Conservation (phyloP, 2,888 invertebrate species). For the Luffia ferchaultella region DNA sequence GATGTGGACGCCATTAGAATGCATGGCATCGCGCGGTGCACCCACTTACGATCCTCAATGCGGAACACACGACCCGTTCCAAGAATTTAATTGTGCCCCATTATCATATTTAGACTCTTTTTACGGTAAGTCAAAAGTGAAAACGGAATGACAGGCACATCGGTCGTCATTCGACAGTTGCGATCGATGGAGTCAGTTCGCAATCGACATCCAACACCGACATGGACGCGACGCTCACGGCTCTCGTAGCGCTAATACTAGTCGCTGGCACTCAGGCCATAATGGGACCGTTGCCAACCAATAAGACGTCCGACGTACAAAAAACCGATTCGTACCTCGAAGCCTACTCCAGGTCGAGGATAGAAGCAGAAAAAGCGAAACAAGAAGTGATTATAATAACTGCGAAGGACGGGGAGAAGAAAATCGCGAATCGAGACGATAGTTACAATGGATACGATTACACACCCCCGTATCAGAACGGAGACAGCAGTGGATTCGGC, state of each 20-base stretch:
- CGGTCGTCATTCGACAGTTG: conserved; percentile 54
- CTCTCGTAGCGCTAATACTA: conserved; percentile 30
- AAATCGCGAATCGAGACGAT: conserved; percentile 53
- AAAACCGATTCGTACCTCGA: conserved; percentile 71
- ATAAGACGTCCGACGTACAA: conserved; percentile 28
- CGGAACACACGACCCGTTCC: conserved; percentile 54
- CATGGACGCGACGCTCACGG: conserved; percentile 31
- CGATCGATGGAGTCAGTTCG: conserved; percentile 57
- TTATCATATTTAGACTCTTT: conserved; percentile 66
- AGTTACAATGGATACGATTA: conserved; percentile 52
- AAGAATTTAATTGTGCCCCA: conserved; percentile 66
- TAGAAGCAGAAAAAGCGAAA: conserved; percentile 51
- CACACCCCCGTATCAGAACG: conserved; percentile 35
- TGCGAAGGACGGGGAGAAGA: conserved; percentile 54
- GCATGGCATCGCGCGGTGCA: conserved; percentile 30
- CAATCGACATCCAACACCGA: conserved; percentile 22
- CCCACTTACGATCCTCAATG: conserved; percentile 63
- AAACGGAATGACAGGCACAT: conserved; percentile 50
- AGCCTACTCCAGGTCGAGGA: conserved; percentile 67
- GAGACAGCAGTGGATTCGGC: conserved; percentile 36
- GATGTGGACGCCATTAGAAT: conserved; percentile 36
- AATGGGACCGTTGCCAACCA: conserved; percentile 34
- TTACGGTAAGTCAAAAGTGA: conserved; percentile 66
- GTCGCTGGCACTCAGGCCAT: conserved; percentile 41
- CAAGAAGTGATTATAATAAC: conserved; percentile 52